Percentiles rank a stretch among this genome's conserved stretches.
phyloP scores from a whole-genome alignment of 2,888 invertebrate genomes.

The Pachydiplax longipennis region DNA sequence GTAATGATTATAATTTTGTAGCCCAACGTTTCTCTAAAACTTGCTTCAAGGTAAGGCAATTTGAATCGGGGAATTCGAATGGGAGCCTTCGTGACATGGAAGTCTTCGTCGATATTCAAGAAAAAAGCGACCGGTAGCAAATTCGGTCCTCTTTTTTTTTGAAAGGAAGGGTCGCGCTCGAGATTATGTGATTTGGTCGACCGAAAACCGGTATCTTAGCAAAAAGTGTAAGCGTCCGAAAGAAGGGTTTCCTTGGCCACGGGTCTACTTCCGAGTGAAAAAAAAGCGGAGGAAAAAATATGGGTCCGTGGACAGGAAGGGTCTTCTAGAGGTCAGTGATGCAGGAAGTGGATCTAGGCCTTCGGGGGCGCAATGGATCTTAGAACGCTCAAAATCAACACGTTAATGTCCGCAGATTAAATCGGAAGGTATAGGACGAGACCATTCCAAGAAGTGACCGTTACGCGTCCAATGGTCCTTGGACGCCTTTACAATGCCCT shows the following conservation, averaged over 20 bases:
- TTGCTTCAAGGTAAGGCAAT: too few species aligned
- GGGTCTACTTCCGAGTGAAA: background rate
- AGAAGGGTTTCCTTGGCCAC: background rate
- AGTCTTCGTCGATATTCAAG: background rate
- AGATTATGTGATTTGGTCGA: background rate
- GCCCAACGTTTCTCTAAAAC: too few species aligned
- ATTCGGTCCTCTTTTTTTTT: too few species aligned
- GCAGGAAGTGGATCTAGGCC: background rate
- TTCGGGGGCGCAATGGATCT: background rate
- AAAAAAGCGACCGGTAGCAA: too few species aligned
- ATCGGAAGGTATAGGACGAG: background rate
- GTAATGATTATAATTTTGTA: too few species aligned
- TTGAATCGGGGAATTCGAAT: too few species aligned
- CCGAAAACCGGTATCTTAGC: background rate
- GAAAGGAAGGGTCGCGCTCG: background rate
- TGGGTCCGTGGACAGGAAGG: background rate
- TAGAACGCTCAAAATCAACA: too few species aligned
- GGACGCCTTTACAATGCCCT: background rate
- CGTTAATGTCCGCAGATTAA: background rate
- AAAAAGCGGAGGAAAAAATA: background rate
- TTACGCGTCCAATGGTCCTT: constrained; percentile 2
- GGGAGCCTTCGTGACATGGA: background rate
- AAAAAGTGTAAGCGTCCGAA: background rate
- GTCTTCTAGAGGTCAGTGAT: constrained; percentile 21
- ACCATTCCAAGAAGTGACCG: background rate